Conservation (phyloP, 1,140 invertebrate species). For the Drosophila sulfurigaster region DNA sequence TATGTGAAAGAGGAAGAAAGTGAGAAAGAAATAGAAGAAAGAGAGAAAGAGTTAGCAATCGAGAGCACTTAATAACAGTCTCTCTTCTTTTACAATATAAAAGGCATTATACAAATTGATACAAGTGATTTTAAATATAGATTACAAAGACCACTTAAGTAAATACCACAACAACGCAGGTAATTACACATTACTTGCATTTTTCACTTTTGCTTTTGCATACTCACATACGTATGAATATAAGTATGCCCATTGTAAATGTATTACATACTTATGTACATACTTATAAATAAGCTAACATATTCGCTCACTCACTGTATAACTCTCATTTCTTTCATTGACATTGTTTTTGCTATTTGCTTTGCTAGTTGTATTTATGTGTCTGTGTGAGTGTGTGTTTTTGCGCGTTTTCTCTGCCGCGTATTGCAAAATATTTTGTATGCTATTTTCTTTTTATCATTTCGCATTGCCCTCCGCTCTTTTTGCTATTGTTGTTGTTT, state of each 20-base stretch:
- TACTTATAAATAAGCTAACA: background rate
- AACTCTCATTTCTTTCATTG: conserved; percentile 47
- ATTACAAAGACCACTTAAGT: conserved; percentile 71
- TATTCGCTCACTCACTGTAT: conserved; percentile 6
- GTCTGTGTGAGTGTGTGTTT: conserved; percentile 32
- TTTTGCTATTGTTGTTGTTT: conserved; percentile 6
- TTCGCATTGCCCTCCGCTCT: conserved; percentile 42
- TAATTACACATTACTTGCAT: conserved; percentile 63
- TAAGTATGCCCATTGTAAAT: background rate
- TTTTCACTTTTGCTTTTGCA: conserved; percentile 56
- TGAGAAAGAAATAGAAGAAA: conserved; percentile 1
- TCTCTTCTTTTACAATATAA: conserved; percentile 30
- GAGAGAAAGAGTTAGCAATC: background rate
- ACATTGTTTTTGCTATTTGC: conserved; percentile 52
- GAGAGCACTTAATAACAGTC: conserved; percentile 7
- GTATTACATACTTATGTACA: background rate
- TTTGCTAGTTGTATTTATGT: conserved; percentile 26
- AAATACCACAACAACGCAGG: conserved; percentile 56
- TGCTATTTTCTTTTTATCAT: conserved; percentile 47
- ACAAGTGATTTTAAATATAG: conserved; percentile 67
- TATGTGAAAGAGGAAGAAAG: conserved; percentile 11
- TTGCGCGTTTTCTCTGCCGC: conserved; percentile 50
- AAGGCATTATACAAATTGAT: conserved; percentile 33
- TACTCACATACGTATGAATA: background rate
- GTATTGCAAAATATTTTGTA: conserved; percentile 59